Evolutionary conservation across 2,113 vertebrate species (phyloP).

Genomic region (Sander lucioperca): DNA sequence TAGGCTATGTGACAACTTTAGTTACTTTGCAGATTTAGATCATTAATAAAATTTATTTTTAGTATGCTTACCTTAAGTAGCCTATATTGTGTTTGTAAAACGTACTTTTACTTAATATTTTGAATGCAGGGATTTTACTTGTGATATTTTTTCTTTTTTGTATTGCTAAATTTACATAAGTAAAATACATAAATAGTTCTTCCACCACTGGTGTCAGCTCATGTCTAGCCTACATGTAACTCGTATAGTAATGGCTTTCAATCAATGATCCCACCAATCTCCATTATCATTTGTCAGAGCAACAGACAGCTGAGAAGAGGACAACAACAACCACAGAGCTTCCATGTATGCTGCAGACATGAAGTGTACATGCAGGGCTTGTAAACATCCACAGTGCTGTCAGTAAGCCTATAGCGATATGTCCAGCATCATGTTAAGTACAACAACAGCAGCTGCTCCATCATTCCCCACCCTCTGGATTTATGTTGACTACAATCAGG

Average conservation of each 20-base stretch:
- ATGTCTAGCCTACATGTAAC: neutral
- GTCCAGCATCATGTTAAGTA: neutral
- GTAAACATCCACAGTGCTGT: neutral
- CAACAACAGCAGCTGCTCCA: neutral
- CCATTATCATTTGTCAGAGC: neutral
- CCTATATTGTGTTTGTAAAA: too few species aligned
- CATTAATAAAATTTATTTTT: neutral
- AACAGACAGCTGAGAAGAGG: neutral
- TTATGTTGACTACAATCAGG: neutral
- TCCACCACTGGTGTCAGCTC: neutral
- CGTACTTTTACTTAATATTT: neutral
- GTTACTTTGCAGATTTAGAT: neutral
- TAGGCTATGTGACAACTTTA: neutral
- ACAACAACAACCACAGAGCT: neutral
- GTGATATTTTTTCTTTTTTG: too few species aligned
- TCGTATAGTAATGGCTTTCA: neutral
- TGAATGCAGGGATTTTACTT: neutral
- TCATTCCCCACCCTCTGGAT: neutral
- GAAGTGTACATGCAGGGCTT: neutral
- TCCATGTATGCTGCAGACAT: constrained; percentile 4
- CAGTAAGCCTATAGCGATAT: neutral
- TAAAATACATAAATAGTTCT: too few species aligned
- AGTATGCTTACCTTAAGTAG: too few species aligned
- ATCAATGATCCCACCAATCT: neutral
- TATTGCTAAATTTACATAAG: neutral